Conservation (phyloP, 2,888 invertebrate species). For the Blomia tropicalis region DNA sequence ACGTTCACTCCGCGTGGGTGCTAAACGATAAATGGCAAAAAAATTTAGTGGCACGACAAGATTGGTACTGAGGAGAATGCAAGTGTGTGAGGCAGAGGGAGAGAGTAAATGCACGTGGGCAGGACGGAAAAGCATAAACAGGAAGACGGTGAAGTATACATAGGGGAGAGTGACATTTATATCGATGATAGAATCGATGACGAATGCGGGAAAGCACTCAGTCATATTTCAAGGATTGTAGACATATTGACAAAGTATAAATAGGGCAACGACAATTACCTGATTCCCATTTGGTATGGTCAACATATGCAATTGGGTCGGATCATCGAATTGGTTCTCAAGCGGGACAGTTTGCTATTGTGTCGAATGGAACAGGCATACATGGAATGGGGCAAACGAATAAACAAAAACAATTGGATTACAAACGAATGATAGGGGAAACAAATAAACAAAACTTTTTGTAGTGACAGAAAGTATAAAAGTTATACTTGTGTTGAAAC, state of each 20-base stretch:
- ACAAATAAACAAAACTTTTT: neutral
- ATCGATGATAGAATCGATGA: neutral
- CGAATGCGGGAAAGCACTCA: neutral
- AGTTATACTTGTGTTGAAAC: neutral
- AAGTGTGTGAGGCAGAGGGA: neutral
- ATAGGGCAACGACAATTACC: neutral
- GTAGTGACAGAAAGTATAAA: no score
- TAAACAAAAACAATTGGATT: neutral
- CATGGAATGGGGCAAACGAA: neutral
- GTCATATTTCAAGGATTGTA: no score
- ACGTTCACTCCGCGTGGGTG: constrained; percentile 40
- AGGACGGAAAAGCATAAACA: no score
- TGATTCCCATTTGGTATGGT: neutral
- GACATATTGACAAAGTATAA: neutral
- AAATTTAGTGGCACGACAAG: no score
- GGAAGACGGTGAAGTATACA: no score
- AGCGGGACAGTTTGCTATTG: neutral
- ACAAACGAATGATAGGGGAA: neutral
- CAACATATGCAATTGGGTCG: neutral
- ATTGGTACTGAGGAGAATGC: constrained; percentile 33
- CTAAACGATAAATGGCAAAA: constrained; percentile 1
- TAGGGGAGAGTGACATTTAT: constrained; percentile 4
- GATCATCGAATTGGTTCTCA: neutral
- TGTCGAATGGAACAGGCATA: neutral
- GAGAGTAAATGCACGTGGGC: constrained; percentile 13